phyloP scores from a whole-genome alignment of 2,113 vertebrate species.

The Gracilinanus agilis region DNA sequence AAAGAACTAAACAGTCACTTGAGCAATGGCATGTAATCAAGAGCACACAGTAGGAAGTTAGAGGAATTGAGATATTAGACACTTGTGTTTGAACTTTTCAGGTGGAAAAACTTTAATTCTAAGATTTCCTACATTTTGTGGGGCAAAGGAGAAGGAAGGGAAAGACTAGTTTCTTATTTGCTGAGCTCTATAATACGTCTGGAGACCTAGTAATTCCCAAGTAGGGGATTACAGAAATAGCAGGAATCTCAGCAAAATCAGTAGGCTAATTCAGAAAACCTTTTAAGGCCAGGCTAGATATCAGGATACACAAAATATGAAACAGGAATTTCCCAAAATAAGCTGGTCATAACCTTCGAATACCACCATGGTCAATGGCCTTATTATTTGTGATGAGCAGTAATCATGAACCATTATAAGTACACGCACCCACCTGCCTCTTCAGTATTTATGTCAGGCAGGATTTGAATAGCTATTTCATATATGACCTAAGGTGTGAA shows the following conservation, averaged over 20 bases:
- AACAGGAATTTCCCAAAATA: slow-evolving; percentile 5
- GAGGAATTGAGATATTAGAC: not conserved
- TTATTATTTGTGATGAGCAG: not conserved
- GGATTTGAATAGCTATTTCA: not conserved
- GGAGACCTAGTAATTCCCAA: slow-evolving; percentile 1
- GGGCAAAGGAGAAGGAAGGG: too few species aligned
- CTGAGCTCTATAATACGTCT: not conserved
- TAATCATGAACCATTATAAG: not conserved
- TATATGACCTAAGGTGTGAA: not conserved
- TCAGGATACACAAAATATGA: not conserved
- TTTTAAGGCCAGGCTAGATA: not conserved
- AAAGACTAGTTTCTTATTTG: not conserved
- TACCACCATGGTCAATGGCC: not conserved
- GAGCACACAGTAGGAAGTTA: not conserved
- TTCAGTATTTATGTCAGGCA: not conserved
- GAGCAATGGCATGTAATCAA: not conserved
- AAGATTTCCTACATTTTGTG: not conserved
- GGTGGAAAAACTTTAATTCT: slow-evolving; percentile 6
- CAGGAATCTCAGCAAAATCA: not conserved
- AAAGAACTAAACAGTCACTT: not conserved
- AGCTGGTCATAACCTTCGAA: slow-evolving; percentile 8
- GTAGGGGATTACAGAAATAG: not conserved
- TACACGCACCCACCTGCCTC: not conserved
- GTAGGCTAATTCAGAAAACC: not conserved
- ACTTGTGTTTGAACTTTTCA: not conserved